Conservation (phyloP, 2,888 invertebrate genomes). For the Nomada fabriciana region DNA sequence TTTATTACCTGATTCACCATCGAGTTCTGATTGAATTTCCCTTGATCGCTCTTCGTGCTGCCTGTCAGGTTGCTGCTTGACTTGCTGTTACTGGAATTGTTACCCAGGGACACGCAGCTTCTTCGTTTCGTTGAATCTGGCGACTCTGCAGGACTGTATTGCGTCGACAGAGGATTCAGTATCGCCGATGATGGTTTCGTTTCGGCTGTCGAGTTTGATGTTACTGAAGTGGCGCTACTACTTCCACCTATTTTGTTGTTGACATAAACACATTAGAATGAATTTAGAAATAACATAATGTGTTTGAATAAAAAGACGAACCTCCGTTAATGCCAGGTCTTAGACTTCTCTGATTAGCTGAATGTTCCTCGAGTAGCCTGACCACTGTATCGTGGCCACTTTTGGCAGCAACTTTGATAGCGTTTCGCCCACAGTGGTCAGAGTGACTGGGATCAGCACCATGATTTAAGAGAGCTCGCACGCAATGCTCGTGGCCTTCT, state of each 20-base stretch:
- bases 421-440: conserved; percentile 94
- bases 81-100: conserved; percentile 92
- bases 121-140: conserved; percentile 85
- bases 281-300: not conserved
- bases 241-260: conserved; percentile 79
- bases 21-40: conserved; percentile 83
- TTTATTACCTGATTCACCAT: conserved; percentile 82
- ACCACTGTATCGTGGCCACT: conserved; percentile 95
- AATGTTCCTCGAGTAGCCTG: conserved; percentile 89
- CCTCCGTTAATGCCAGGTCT: conserved; percentile 82
- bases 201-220: conserved; percentile 87
- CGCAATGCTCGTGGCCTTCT: conserved; percentile 97
- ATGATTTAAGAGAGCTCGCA: conserved; percentile 92
- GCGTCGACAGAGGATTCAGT: conserved; percentile 85
- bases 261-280: conserved; percentile 1
- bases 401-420: conserved; percentile 95
- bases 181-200: conserved; percentile 88
- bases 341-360: conserved; percentile 82
- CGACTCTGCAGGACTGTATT: conserved; percentile 84
- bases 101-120: conserved; percentile 87
- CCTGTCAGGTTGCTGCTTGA: conserved; percentile 92
- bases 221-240: conserved; percentile 84
- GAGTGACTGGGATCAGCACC: conserved; percentile 95
- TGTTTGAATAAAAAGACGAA: conserved; percentile 53
- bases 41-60: conserved; percentile 87